Evolutionary conservation across 2,113 vertebrate genomes (phyloP).

Genomic region (Archocentrus centrarchus): DNA sequence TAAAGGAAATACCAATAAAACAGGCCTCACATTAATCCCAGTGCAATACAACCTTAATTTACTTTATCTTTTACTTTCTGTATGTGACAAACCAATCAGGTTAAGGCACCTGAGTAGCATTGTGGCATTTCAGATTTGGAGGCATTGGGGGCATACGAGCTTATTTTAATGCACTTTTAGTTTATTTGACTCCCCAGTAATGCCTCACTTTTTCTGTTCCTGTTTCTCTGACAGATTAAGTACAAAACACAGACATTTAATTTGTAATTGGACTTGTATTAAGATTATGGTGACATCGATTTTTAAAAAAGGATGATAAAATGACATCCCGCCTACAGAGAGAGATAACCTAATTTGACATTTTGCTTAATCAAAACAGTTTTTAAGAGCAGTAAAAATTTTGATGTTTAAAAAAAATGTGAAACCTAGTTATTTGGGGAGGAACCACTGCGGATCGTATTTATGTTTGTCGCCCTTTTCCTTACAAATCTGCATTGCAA

Average conservation of each 20-base stretch:
- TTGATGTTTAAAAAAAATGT: conserved; percentile 23
- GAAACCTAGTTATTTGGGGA: background rate
- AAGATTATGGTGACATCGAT: background rate
- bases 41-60: background rate
- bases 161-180: background rate
- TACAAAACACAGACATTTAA: background rate
- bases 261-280: background rate
- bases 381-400: conserved; percentile 32
- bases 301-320: background rate
- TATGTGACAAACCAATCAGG: background rate
- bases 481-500: conserved; percentile 13
- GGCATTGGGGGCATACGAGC: background rate
- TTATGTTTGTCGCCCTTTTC: background rate
- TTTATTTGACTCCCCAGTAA: no score
- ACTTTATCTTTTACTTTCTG: background rate
- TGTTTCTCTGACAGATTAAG: background rate
- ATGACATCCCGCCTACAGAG: conserved; percentile 17
- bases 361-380: background rate
- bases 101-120: background rate
- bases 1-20: background rate
- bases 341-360: conserved; percentile 38
- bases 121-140: background rate
- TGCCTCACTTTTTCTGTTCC: background rate
- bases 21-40: background rate
- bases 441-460: background rate